These are phyloP conservation scores for Oxyruncus cristatus DNA, from an alignment of 2,113 vertebrate species.

Conservation along the genomic window DNA sequence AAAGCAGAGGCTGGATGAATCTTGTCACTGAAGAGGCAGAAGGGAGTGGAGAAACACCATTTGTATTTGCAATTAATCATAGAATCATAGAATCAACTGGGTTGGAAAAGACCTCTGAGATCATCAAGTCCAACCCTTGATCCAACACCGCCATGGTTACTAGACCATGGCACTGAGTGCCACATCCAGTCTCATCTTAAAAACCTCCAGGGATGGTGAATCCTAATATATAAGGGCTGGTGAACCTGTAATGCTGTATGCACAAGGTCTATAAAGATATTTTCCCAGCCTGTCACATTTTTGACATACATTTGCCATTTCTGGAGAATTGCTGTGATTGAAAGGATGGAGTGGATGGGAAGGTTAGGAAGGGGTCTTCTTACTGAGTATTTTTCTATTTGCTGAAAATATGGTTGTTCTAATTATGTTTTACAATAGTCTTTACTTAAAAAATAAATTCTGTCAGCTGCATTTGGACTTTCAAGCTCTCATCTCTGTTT, in stretches of 20 bases:
- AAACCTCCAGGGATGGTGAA: neutral
- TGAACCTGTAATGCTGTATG: neutral
- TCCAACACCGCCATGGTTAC: too few relatives aligned
- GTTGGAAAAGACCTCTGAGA: too few relatives aligned
- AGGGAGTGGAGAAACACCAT: neutral
- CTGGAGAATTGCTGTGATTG: neutral
- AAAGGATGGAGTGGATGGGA: neutral
- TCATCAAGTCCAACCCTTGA: too few relatives aligned
- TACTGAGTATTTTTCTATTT: neutral
- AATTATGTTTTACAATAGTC: neutral
- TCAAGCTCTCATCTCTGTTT: neutral
- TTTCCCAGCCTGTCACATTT: neutral
- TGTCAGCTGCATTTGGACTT: neutral
- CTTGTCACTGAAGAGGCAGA: neutral
- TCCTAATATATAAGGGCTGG: neutral
- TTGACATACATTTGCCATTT: neutral
- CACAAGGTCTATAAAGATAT: neutral
- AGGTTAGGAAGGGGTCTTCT: rapidly evolving
- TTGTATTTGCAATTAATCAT: neutral
- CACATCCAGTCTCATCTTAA: too few relatives aligned
- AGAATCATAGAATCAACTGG: too few relatives aligned
- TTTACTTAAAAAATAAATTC: neutral
- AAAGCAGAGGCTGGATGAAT: neutral
- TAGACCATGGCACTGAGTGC: too few relatives aligned
- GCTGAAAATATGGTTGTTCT: neutral